A percentile compares a stretch with the other conserved stretches of the same genome.
Evolutionary conservation across 2,113 vertebrate species (phyloP).

Genomic region (Mionectes macconnelli): DNA sequence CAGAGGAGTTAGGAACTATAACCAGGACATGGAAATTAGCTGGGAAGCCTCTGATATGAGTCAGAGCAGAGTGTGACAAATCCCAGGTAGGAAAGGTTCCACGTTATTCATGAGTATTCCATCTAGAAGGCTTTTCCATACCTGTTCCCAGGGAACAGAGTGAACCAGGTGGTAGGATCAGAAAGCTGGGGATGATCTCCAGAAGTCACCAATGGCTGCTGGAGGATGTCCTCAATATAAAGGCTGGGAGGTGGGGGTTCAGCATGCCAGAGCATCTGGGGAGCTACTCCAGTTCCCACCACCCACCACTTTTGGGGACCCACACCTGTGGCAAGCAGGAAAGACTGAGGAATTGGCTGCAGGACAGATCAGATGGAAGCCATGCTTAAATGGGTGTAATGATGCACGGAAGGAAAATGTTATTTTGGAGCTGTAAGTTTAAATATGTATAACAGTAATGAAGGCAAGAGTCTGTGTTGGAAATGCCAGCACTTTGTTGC

Average conservation of each 20-base stretch:
- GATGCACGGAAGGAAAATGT: conserved; percentile 1
- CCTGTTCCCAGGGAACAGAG: background rate
- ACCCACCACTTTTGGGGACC: background rate
- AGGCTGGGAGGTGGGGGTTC: background rate
- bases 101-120: background rate
- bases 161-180: background rate
- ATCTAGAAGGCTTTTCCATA: background rate
- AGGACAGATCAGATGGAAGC: background rate
- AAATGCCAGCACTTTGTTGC: conserved; percentile 1
- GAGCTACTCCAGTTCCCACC: background rate
- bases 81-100: background rate
- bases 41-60: background rate
- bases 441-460: background rate
- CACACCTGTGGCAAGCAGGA: background rate
- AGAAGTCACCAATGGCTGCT: background rate
- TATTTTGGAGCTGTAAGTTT: conserved; percentile 3
- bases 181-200: background rate
- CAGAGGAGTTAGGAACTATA: background rate
- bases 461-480: background rate
- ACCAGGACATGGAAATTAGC: background rate
- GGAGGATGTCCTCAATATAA: background rate
- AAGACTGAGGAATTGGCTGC: background rate
- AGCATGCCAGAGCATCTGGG: background rate
- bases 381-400: background rate
- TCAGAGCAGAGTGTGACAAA: background rate